Evolutionary conservation across 92 coral and sea anemone species (phyloP), one percentile per base, ranked within the genome.

Genomic region (Chrysogorgia sp.): DNA sequence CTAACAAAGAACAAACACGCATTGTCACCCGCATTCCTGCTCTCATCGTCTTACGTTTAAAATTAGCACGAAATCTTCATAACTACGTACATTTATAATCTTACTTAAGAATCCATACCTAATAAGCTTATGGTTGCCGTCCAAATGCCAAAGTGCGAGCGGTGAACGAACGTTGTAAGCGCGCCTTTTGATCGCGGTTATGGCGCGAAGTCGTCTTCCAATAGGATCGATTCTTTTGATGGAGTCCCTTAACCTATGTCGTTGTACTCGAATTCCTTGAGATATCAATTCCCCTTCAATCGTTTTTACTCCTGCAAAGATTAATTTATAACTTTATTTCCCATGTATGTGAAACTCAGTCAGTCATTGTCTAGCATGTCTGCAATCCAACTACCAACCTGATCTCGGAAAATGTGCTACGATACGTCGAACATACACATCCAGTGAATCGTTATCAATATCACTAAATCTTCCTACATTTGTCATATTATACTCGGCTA

Each of bases 91-190:
- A 37, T 4, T 37, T 4, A 4, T 4, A 37, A 37, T 37, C 12
- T 5, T 5, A 4, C 5, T 37, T 37, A 5, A 37, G 43, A 4
- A 37, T 12, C 5, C 12, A 12, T 37, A 37, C 43, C 43, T 37
- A 37, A 37, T 37, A 37, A 37, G 43, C 43, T 79, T 83, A 58
- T 83, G 87, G 52, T 82, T 82, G 34, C 86, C 74, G 37, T 81
- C 85, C 79, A 68, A 49, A 66, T 82, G 86, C 86, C 86, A 67
- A 10, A 77, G 79, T 9, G 84, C 77, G 3, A 84, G 68, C 25
- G 88, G 85, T 33, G 88, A 84, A 25, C 65, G 67, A 40, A 84
- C 88, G 1, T 35, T 84, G 66, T 80, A 84, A 17, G 79, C 78
- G 15, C 84, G 68, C 32, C 85, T 55, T 29, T 41, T 58, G 69